Conservation (phyloP, 1,140 invertebrate genomes). For the Drosophila quadrilineata region DNA sequence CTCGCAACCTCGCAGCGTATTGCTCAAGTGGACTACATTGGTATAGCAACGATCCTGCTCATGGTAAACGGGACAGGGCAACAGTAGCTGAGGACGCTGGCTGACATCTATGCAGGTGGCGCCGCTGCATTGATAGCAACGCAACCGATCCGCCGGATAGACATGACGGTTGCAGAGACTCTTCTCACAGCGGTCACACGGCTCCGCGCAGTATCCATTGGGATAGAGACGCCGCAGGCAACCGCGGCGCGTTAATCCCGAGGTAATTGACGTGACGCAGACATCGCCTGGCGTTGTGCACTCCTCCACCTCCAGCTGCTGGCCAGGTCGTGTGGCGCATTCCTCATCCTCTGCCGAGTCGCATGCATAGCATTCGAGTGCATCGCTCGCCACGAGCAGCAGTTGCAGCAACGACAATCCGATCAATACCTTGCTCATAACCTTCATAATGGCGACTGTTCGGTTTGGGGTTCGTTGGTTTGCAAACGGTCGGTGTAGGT, state of each 20-base stretch:
- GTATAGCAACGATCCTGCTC: constrained; percentile 67
- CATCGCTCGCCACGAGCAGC: neutral
- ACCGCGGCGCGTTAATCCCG: constrained; percentile 60
- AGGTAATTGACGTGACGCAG: constrained; percentile 63
- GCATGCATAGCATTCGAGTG: constrained; percentile 67
- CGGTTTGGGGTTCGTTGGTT: too few species aligned
- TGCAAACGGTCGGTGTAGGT: too few species aligned
- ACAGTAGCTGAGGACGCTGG: constrained; percentile 28
- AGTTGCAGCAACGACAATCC: neutral
- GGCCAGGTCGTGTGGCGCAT: constrained; percentile 65
- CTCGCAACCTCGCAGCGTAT: constrained; percentile 66
- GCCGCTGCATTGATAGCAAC: constrained; percentile 70
- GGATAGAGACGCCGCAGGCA: constrained; percentile 57
- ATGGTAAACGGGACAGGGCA: constrained; percentile 62
- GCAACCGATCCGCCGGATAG: constrained; percentile 56
- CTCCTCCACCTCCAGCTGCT: constrained; percentile 69
- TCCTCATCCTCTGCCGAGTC: constrained; percentile 62
- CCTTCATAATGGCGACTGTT: neutral
- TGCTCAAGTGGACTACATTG: constrained; percentile 52
- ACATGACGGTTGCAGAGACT: constrained; percentile 70
- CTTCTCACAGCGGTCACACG: constrained; percentile 57
- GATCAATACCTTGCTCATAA: neutral
- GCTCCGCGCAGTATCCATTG: constrained; percentile 60
- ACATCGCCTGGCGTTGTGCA: constrained; percentile 36
- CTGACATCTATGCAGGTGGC: constrained; percentile 60